Evolutionary conservation across 2,113 vertebrate genomes (phyloP).

Genomic region (Equus quagga): DNA sequence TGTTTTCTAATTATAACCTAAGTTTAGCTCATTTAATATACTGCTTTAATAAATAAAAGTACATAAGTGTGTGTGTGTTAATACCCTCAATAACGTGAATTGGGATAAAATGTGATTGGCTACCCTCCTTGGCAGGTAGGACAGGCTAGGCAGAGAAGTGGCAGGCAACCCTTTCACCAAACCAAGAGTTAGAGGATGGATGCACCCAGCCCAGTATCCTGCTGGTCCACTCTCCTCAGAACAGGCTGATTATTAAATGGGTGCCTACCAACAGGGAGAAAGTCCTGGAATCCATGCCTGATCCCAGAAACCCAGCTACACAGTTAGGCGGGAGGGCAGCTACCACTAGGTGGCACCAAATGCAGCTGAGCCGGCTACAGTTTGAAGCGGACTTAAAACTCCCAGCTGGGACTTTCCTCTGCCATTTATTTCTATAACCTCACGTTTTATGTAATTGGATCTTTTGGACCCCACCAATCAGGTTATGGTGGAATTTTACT

Average conservation of each 20-base stretch:
- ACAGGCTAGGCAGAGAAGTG: neutral
- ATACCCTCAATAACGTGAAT: neutral
- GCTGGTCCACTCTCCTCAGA: neutral
- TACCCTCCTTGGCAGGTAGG: neutral
- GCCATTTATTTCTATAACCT: neutral
- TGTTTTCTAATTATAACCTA: neutral
- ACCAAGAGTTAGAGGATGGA: neutral
- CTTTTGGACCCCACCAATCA: neutral
- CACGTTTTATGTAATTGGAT: neutral
- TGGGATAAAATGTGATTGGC: neutral
- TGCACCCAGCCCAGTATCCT: neutral
- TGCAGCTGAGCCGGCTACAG: neutral
- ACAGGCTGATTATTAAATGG: neutral
- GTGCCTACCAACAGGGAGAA: neutral
- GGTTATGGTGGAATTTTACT: neutral
- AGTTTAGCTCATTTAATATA: neutral
- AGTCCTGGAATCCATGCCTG: neutral
- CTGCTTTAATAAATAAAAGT: neutral
- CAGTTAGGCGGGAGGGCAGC: neutral
- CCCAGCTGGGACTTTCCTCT: neutral
- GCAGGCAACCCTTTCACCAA: neutral
- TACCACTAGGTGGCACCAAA: constrained; percentile 9
- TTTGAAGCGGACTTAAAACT: neutral
- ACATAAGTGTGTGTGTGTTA: neutral
- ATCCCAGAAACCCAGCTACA: neutral